These are phyloP conservation scores for Castor canadensis DNA, from an alignment of 2,113 vertebrate species.

Conservation along the genomic window DNA sequence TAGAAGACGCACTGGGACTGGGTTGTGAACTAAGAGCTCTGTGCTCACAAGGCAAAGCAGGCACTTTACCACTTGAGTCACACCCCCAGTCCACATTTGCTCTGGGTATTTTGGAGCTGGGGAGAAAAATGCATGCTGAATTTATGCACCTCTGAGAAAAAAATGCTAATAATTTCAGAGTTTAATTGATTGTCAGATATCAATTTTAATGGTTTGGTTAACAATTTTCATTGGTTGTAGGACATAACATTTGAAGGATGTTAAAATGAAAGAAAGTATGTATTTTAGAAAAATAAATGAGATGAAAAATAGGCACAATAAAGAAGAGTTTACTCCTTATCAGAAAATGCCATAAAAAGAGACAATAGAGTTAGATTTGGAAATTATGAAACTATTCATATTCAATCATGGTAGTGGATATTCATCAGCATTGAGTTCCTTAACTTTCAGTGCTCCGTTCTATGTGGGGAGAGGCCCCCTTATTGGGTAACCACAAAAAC, in stretches of 20 bases:
- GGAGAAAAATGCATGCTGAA: neutral
- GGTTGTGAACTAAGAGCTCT: too few species aligned
- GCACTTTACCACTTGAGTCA: too few species aligned
- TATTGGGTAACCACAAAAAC: neutral
- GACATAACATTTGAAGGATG: neutral
- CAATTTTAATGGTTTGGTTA: neutral
- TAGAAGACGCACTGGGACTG: too few species aligned
- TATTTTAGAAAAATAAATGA: neutral
- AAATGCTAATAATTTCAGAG: neutral
- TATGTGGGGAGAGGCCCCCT: neutral
- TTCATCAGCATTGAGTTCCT: neutral
- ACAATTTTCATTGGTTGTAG: neutral
- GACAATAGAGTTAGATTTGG: neutral
- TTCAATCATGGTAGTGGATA: neutral
- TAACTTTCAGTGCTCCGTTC: neutral
- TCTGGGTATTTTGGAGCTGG: too few species aligned
- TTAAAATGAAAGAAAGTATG: neutral
- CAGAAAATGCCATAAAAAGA: neutral
- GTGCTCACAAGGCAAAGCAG: too few species aligned
- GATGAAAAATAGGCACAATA: neutral
- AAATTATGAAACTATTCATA: neutral
- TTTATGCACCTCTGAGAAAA: neutral
- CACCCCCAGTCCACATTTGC: too few species aligned
- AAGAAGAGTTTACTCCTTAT: conserved; percentile 10
- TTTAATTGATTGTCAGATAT: conserved; percentile 1